phyloP scores from a whole-genome alignment of 2,797 vertebrate genomes.

The Lutjanus argentimaculatus region DNA sequence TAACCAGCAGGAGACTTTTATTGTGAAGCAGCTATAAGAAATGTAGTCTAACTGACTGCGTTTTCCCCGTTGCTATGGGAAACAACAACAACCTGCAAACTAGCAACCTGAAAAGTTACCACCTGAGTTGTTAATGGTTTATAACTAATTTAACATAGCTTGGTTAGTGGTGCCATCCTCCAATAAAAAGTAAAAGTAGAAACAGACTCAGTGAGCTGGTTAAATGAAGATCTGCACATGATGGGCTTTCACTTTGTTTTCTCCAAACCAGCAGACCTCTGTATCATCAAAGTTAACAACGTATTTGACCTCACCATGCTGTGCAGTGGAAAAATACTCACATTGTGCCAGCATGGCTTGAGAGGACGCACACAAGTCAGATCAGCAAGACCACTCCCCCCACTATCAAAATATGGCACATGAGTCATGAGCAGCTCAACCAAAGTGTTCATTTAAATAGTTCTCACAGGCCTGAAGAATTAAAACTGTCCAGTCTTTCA shows the following conservation, averaged over 20 bases:
- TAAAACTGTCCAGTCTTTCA: background rate
- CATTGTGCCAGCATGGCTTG: background rate
- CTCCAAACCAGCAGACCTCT: conserved; percentile 1
- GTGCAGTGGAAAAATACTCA: conserved; percentile 5
- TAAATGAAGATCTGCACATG: background rate
- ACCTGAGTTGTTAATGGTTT: background rate
- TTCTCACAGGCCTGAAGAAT: background rate
- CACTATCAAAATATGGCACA: background rate
- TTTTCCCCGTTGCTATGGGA: no score
- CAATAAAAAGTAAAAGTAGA: background rate
- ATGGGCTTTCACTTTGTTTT: background rate
- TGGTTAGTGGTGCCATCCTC: background rate
- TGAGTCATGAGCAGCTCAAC: background rate
- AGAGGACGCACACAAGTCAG: conserved; percentile 14
- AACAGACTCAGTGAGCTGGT: background rate
- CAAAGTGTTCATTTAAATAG: background rate
- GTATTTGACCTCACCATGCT: background rate
- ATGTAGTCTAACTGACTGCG: background rate
- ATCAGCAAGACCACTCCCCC: conserved; percentile 1
- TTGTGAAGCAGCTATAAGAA: conserved; percentile 7
- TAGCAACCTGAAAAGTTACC: no score
- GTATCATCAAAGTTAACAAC: background rate
- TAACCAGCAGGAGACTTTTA: background rate
- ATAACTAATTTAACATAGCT: background rate
- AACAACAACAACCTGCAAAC: no score